Conservation (phyloP, 1,140 invertebrate species). For the Ruditapes philippinarum region DNA sequence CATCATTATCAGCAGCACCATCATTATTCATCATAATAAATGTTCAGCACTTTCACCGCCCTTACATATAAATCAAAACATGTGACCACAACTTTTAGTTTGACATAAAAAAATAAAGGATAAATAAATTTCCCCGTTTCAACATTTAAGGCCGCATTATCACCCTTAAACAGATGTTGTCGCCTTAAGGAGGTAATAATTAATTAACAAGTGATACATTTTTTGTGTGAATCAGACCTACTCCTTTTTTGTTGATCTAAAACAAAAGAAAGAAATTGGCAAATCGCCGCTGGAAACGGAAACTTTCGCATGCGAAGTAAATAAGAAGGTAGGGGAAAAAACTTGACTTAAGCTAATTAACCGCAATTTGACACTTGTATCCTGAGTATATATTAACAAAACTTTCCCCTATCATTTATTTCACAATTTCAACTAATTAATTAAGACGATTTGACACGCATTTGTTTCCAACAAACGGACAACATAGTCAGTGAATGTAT, state of each 20-base stretch:
- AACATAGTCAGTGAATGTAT: constrained; percentile 18
- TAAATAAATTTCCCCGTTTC: too few relatives aligned
- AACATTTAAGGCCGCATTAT: too few relatives aligned
- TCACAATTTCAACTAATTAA: constrained; percentile 36
- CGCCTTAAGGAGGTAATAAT: not conserved
- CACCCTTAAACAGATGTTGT: not conserved
- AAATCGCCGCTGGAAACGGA: not conserved
- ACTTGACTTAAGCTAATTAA: constrained; percentile 14
- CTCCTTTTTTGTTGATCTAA: constrained; percentile 1
- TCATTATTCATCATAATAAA: too few relatives aligned
- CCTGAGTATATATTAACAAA: not conserved
- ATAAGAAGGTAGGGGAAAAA: not conserved
- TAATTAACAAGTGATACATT: constrained; percentile 30
- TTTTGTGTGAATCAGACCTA: not conserved
- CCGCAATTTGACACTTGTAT: constrained; percentile 33
- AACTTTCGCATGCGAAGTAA: not conserved
- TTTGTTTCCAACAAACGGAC: not conserved
- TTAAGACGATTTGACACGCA: not conserved
- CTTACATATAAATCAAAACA: too few relatives aligned
- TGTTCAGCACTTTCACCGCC: too few relatives aligned
- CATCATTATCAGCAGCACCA: too few relatives aligned
- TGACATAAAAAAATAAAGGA: too few relatives aligned
- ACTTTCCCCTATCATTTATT: constrained; percentile 16
- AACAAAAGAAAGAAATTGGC: not conserved
- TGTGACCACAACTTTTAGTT: too few relatives aligned